Evolutionary conservation across 2,888 invertebrate species (phyloP).

Genomic region (Mythimna loreyi): DNA sequence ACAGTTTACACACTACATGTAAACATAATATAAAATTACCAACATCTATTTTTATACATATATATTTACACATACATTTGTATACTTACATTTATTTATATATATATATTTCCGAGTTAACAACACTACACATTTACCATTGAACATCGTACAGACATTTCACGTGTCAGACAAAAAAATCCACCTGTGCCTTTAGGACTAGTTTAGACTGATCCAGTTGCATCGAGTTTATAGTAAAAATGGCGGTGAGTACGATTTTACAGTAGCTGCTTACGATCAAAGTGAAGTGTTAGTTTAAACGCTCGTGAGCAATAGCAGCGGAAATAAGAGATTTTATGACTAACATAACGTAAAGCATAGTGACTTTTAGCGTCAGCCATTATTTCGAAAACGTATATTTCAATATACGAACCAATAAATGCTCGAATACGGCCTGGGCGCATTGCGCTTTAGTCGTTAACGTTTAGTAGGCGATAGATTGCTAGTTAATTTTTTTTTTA

Average conservation of each 20-base stretch:
- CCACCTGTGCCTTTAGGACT: too few species aligned
- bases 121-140: too few species aligned
- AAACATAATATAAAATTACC: too few species aligned
- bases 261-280: slow-evolving; percentile 4
- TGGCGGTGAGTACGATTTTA: neutral
- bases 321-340: slow-evolving; percentile 52
- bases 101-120: too few species aligned
- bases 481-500: too few species aligned
- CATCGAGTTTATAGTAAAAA: slow-evolving; percentile 25
- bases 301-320: slow-evolving; percentile 30
- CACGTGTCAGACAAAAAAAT: too few species aligned
- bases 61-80: too few species aligned
- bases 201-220: too few species aligned
- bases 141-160: too few species aligned
- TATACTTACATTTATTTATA: too few species aligned
- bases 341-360: slow-evolving; percentile 22
- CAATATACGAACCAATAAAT: slow-evolving; percentile 12
- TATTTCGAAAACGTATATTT: slow-evolving; percentile 2
- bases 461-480: neutral
- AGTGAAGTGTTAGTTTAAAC: slow-evolving; percentile 18
- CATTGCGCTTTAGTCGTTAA: neutral
- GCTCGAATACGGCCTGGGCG: neutral
- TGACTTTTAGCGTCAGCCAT: slow-evolving; percentile 22
- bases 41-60: too few species aligned
- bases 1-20: too few species aligned